Base-by-base conservation (phyloP, 30 jellyfish, hydroid and myxozoan species). In the Hydractinia symbiolongicarpus region DNA sequence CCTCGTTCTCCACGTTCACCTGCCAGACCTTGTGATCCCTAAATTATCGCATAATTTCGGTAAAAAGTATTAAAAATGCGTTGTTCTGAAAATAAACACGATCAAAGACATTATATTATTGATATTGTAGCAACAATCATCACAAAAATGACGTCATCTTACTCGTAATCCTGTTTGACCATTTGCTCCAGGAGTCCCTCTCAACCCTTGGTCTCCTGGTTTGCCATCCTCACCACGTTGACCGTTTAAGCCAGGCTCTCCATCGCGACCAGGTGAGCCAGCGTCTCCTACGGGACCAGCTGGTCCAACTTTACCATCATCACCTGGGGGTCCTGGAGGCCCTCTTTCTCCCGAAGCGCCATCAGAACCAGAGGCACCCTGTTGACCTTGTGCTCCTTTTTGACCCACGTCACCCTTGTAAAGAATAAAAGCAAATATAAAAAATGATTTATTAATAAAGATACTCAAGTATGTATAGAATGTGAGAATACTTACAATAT, bases 331-430 rank as follows among this genome's bases (percentile, higher is more conserved):
- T 21, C 99, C 99, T 0, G 82, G 54, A 21, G 53, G 54, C 13
- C 99, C 99, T 54, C 95, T 79, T 10, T 91, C 91, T 5, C 99
- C 99, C 61, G 77, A 84, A 8, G 21, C 81, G 14, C 99, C 99
- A 52, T 86, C 83, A 1, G 89, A 84, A 40, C 99, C 99, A 5
- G 88, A 72, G 11, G 84, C 79, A 7, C 96, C 96, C 9, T 54
- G 52, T 57, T 82, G 88, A 19, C 96, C 96, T 77, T 73, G 84
- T 70, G 44, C n/a, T 15, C 96, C 96, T 76, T 82, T 82, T 4
- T 70, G 83, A 40, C 96, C 96, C 8, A 20, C 40, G 17, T 76
- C 86, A 4, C 96, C 96, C 86, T 73, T 51, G 15, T 71, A 55
- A 66, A n/a, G 75, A 60, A 60, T 60, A 13, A 13, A 1, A 30